Base-by-base conservation (phyloP, 2,888 invertebrate species). In the Chouioia cunea region DNA sequence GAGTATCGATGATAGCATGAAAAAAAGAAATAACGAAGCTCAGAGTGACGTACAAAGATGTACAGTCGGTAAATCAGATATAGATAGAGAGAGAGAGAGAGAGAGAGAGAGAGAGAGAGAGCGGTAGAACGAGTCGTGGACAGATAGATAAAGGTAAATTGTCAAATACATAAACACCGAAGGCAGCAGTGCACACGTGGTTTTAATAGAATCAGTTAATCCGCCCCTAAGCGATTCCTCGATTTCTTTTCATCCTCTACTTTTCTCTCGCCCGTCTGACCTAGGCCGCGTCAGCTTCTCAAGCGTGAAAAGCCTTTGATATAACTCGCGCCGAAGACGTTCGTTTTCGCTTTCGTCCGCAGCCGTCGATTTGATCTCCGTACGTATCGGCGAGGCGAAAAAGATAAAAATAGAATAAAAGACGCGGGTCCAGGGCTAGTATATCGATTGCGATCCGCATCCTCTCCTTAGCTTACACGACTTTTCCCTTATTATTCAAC, bases 241-340 rank as follows among this genome's bases (percentile, higher is more conserved):
- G 23, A 57, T 52, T 65, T 48, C 4, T 36, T 14, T 15, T 59
- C 47, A 16, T 10, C 16, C 3, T 22, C 46, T 22, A 15, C 18
- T 52, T 43, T 44, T 16, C 20, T 44, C 12, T 27, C 75, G 22
- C 22, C 23, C 73, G 73, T 75, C 76, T 76, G 75, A 80, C 79
- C 79, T 80, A 81, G 79, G 79, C 79, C 79, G 75, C 76, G 80
- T 80, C 79, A 78, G 75, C 75, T 76, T 77, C 78, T 79, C 80
- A 79, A 80, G 79, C 80, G 79, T 80, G 78, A 81, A 81, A 74
- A 80, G 79, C 80, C 79, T 80, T 81, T 80, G 81, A 79, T 80
- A 77, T 67, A 65, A 27, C 27, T 27, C 27, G 27, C 27, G 4
- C 3, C 27, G 27, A 6, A 6, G 27, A 27, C 27, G 27, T 48